Evolutionary conservation across 2,797 vertebrate species (phyloP), one percentile per base, ranked within the genome.

Genomic region (Pangasius macronema): DNA sequence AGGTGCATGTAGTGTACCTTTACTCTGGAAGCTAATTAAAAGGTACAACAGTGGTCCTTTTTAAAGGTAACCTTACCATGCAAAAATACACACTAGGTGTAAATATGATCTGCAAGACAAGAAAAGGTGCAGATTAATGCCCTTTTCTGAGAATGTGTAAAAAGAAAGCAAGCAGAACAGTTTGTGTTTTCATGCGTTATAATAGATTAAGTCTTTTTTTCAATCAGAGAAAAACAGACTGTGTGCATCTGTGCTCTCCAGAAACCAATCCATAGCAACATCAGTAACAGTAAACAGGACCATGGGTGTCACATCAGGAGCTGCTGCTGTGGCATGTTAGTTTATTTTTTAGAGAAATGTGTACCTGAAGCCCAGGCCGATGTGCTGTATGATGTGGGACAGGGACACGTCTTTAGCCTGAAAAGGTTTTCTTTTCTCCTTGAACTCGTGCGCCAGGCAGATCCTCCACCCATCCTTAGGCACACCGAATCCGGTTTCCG

Each of bases 371-470:
- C 93, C 97, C 68, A 99, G 93, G 83, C 97, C 97, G 3, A 98
- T 0, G 88, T 99, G 97, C 80, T 95, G 93, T 82, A 96, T 49
- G 85, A 96, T 67, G 67, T 98, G 95, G 72, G 95, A 94, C 68
- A 97, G 87, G 0, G 97, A 96, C 81, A 99, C 93, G 46, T 99
- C 95, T 83, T 94, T 96, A 7, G 97, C 96, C 36, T 97, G 94
- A 89, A 97, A 97, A 1, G 98, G 98, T 89, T 97, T 97, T 85
- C 98, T 95, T 94, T 96, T 97, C 95, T 99, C 97, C 89, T 95
- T 94, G 93, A 99, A 99, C 91, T 98, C 96, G 1, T 99, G 97
- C 0, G 97, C 97, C 90, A 99, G 92, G 89, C 98, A 99, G 90
- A 99, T 97, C 9, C 98, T 94, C 98, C 98, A 99, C 0, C 98